These are phyloP conservation scores for Lampris megalopsis DNA, from an alignment of 2,113 vertebrate genomes.

Conservation along the genomic window DNA sequence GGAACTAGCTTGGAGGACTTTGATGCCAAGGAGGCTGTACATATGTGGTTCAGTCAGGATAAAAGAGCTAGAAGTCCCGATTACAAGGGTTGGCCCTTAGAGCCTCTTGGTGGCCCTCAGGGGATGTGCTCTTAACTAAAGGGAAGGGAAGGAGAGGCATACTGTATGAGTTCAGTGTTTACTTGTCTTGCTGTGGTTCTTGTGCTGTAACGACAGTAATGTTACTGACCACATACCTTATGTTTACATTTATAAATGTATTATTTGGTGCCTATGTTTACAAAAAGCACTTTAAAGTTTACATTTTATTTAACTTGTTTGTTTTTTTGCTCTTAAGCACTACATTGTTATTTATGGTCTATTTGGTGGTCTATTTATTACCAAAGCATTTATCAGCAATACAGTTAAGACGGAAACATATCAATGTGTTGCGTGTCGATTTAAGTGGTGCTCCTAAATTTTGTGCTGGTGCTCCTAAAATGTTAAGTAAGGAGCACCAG, in stretches of 20 bases:
- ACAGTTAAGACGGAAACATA: not conserved
- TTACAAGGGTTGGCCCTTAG: slow-evolving; percentile 1
- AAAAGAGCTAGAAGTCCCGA: not conserved
- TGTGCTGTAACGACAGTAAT: not conserved
- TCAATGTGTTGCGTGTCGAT: too few species aligned
- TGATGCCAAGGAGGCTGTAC: slow-evolving; percentile 18
- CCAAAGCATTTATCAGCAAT: not conserved
- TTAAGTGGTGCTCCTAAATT: too few species aligned
- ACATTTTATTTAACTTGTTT: not conserved
- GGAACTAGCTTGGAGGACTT: slow-evolving; percentile 8
- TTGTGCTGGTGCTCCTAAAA: too few species aligned
- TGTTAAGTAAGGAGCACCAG: too few species aligned
- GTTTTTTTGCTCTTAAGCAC: not conserved
- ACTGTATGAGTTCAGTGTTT: not conserved
- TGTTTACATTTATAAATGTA: not conserved
- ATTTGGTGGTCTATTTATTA: not conserved
- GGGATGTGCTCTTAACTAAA: not conserved
- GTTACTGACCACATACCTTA: not conserved
- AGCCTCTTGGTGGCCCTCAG: not conserved
- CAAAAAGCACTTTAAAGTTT: not conserved
- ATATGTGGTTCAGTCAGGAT: slow-evolving; percentile 5
- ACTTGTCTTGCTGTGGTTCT: not conserved
- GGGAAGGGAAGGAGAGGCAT: not conserved
- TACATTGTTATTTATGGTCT: not conserved
- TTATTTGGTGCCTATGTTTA: not conserved